Conservation (phyloP, 2,113 vertebrate genomes). For the Tychaedon coryphoeus region DNA sequence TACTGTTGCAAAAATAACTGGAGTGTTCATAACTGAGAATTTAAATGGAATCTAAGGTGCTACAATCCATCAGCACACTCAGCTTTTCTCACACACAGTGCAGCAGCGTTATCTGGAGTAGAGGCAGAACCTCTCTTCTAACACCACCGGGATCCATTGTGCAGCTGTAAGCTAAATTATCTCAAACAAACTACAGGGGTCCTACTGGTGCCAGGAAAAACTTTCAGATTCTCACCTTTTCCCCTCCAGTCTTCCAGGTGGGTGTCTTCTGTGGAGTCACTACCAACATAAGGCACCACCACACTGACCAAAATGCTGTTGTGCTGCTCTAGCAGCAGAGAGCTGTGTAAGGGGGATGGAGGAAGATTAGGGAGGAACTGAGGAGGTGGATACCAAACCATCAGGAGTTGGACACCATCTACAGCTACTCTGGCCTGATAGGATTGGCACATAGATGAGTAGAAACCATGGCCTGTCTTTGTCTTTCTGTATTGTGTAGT, state of each 20-base stretch:
- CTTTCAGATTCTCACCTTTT: not conserved
- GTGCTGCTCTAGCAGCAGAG: fast-evolving
- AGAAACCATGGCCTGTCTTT: not conserved
- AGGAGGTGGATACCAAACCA: not conserved
- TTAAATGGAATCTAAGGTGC: not conserved
- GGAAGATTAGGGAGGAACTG: not conserved
- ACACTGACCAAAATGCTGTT: not conserved
- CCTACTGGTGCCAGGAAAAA: not conserved
- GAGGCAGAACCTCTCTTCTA: not conserved
- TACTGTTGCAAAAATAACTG: constrained; percentile 15
- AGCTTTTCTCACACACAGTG: not conserved
- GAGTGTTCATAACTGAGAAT: constrained; percentile 5
- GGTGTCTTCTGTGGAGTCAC: not conserved
- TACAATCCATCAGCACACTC: not conserved
- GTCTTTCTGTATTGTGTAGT: not conserved
- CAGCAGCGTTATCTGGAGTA: not conserved
- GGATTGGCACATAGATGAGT: not conserved
- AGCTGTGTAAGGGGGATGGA: not conserved
- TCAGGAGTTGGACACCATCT: not conserved
- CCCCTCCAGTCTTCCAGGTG: not conserved
- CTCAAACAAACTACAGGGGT: not conserved
- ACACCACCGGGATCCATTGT: not conserved
- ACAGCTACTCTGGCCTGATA: not conserved
- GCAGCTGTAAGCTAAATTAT: not conserved
- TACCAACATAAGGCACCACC: not conserved